Evolutionary conservation across 2,797 vertebrate species (phyloP), one percentile per base, ranked within the genome.

Genomic region (Diceros bicornis): DNA sequence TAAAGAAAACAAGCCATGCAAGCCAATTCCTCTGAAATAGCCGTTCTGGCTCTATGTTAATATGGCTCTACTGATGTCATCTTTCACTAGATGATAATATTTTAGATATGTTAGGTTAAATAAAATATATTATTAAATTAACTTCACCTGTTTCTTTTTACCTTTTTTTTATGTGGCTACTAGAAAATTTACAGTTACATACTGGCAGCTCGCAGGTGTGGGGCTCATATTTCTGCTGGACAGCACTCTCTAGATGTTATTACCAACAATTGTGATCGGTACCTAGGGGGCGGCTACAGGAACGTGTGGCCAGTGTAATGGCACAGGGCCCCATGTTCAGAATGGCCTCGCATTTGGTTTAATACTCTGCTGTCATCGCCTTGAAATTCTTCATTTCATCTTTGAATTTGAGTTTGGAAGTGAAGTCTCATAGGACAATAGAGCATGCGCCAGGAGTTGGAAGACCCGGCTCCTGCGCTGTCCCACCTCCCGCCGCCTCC

Each of bases 251-350:
- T n/a, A 41, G 61, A 23, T 13, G n/a, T 44, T 21, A 7, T 20
- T 10, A 2, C 8, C 0, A 2, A 21, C 0, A 5, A 20, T 27
- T 32, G 59, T 0, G 9, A 52, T 52, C 18, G 5, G 17, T 21
- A 13, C 34, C 5, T 25, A 18, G 1, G 16, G 29, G 61, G 29
- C 6, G 9, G 61, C 34, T 32, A 27, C 27, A 18, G 1, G 25
- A 41, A 20, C 6, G 27, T 41, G 74, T 9, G 8, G 11, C 17
- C 57, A 7, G 13, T 0, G 44, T 44, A 37, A 37, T 41, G 11
- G 3, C 13, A 25, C 34, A 14, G 62, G 72, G 69, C 7, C 57
- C 44, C 37, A 2, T 2, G 4, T 4, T 74, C n/a, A 25, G 20
- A 44, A 72, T 41, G 32, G 61, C 61, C 44, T 50, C 2, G 4